Conservation (phyloP, 2,113 vertebrate species). For the Chaetodon auriga region DNA sequence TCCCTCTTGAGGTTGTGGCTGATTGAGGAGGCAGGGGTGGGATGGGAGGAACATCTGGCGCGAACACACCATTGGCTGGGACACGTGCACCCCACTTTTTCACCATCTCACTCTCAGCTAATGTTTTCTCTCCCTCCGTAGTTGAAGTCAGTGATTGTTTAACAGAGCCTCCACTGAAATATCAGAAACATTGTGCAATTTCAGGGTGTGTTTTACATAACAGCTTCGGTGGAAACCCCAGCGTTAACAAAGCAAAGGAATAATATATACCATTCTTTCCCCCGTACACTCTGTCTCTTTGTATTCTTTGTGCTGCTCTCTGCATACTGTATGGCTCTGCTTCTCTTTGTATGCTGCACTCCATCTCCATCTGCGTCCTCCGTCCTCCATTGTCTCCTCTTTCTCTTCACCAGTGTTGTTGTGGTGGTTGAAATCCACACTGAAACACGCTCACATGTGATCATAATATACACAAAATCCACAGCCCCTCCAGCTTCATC, state of each 20-base stretch:
- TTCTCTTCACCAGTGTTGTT: conserved; percentile 23
- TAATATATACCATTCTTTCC: not conserved
- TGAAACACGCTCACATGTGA: not conserved
- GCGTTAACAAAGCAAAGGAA: not conserved
- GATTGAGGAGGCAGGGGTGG: conserved; percentile 40
- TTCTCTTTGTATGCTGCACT: conserved; percentile 14
- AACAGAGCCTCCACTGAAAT: not conserved
- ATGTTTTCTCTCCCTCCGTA: not conserved
- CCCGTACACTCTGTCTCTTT: not conserved
- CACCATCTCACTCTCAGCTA: not conserved
- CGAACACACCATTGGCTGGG: conserved; percentile 21
- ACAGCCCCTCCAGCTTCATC: conserved; percentile 1
- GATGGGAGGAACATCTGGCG: conserved; percentile 55
- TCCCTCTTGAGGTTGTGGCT: conserved; percentile 15
- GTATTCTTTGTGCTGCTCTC: not conserved
- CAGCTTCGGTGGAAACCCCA: not conserved
- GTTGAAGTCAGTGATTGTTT: not conserved
- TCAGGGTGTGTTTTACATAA: not conserved
- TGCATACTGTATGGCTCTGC: not conserved
- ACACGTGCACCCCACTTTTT: conserved; percentile 39
- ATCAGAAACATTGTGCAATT: not conserved
- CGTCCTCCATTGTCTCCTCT: conserved; percentile 24
- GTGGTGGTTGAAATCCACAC: conserved; percentile 1
- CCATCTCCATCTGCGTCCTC: conserved; percentile 21
- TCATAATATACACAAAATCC: conserved; percentile 2